Conservation (phyloP, 2,113 vertebrate genomes). For the Cyanoramphus novaezelandiae region DNA sequence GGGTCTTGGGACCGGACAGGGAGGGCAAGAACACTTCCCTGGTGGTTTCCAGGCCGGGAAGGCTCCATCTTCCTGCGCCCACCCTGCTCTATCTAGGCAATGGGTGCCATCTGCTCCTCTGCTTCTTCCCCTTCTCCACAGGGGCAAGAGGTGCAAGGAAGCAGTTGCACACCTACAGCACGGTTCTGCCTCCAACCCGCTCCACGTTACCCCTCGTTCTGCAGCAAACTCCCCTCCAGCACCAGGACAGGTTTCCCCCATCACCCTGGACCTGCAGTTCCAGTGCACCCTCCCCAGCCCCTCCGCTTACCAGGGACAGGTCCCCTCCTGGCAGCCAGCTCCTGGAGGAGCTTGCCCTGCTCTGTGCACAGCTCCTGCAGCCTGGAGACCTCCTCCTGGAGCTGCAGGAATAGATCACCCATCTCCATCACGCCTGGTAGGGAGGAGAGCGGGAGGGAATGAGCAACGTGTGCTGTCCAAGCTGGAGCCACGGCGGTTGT, state of each 20-base stretch:
- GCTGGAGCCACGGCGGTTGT: not conserved
- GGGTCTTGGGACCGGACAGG: not conserved
- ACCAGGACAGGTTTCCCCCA: too few relatives aligned
- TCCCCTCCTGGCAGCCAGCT: slow-evolving; percentile 55
- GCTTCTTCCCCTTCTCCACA: not conserved
- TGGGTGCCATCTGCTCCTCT: not conserved
- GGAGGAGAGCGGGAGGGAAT: not conserved
- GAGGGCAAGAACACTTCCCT: not conserved
- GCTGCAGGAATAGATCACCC: slow-evolving; percentile 77
- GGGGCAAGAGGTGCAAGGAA: not conserved
- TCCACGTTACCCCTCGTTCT: rapidly evolving
- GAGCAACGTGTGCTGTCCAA: rapidly evolving
- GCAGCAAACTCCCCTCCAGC: not conserved
- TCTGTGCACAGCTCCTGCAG: slow-evolving; percentile 78
- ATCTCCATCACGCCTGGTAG: not conserved
- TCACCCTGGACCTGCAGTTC: rapidly evolving
- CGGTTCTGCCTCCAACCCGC: rapidly evolving
- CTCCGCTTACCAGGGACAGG: not conserved
- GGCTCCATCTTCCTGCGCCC: not conserved
- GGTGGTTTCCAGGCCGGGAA: not conserved
- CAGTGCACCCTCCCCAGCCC: not conserved
- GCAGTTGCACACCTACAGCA: not conserved
- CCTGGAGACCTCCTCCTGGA: slow-evolving; percentile 75
- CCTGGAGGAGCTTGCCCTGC: slow-evolving; percentile 79
- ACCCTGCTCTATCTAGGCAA: not conserved